phyloP scores from a whole-genome alignment of 2,797 vertebrate genomes.

The Chaunax sp. region DNA sequence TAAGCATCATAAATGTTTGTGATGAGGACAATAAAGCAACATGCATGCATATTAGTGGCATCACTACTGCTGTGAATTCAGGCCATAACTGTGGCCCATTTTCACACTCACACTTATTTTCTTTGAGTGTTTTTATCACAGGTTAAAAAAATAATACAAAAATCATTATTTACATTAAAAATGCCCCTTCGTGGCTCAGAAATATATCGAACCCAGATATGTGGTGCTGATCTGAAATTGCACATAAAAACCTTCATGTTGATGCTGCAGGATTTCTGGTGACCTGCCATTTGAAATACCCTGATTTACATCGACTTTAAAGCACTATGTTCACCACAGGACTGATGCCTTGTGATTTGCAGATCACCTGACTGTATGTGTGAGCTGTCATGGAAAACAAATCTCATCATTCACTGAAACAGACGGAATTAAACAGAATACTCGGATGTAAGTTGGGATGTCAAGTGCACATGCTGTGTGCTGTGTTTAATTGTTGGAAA shows the following conservation, averaged over 20 bases:
- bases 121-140: not conserved
- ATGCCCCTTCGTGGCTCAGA: constrained; percentile 24
- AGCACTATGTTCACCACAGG: constrained; percentile 7
- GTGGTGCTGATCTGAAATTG: constrained; percentile 34
- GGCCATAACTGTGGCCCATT: not conserved
- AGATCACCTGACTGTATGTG: constrained; percentile 1
- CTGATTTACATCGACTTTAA: constrained; percentile 14
- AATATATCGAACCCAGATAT: constrained; percentile 17
- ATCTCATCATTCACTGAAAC: constrained; percentile 1
- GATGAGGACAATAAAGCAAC: constrained; percentile 18
- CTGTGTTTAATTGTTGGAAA: constrained; percentile 34
- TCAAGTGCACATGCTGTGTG: not conserved
- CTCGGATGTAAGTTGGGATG: not conserved
- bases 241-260: constrained; percentile 22
- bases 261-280: constrained; percentile 16
- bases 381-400: not conserved
- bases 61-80: constrained; percentile 17
- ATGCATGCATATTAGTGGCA: constrained; percentile 20
- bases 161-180: constrained; percentile 46
- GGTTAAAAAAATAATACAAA: constrained; percentile 42
- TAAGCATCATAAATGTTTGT: constrained; percentile 14
- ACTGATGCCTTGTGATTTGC: not conserved
- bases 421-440: not conserved
- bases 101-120: not conserved
- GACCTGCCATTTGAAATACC: constrained; percentile 12